A percentile compares a stretch with the other conserved stretches of the same genome.
Evolutionary conservation across 2,888 invertebrate species (phyloP).

Genomic region (Lamellibrachia columna): DNA sequence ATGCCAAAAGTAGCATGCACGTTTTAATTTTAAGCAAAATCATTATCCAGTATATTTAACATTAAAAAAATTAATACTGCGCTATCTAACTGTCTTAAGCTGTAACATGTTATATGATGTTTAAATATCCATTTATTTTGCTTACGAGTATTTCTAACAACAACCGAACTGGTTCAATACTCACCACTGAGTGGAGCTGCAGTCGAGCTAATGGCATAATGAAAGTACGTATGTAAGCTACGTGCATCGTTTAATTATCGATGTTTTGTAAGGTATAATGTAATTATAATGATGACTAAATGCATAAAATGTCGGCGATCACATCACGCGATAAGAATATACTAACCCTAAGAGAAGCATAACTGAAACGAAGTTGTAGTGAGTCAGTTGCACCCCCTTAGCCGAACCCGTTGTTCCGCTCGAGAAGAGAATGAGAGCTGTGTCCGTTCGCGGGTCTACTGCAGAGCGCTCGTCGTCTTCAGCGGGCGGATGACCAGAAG

Average conservation of each 20-base stretch:
- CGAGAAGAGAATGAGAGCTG: slow-evolving; percentile 35
- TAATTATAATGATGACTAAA: background rate
- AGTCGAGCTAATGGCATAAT: no score
- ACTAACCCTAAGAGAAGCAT: background rate
- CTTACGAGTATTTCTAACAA: no score
- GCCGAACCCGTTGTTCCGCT: slow-evolving; percentile 36
- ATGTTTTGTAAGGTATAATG: background rate
- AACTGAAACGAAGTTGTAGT: slow-evolving; percentile 26
- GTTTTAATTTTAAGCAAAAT: no score
- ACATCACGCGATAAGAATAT: background rate
- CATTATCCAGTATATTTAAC: no score
- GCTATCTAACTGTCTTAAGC: no score
- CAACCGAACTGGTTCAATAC: no score
- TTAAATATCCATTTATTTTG: no score
- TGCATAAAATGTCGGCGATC: background rate
- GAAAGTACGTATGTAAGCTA: no score
- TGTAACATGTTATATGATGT: no score
- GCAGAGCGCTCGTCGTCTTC: background rate
- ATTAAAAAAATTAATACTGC: no score
- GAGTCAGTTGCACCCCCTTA: slow-evolving; percentile 33
- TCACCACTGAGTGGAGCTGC: no score
- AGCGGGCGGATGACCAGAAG: background rate
- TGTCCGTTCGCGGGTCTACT: slow-evolving; percentile 21
- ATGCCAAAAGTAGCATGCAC: no score
- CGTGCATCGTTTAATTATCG: background rate